Evolutionary conservation across 23 tunicate genomes (phyloP), one percentile per base, ranked within the genome.

Genomic region (Trididemnum miniatum): DNA sequence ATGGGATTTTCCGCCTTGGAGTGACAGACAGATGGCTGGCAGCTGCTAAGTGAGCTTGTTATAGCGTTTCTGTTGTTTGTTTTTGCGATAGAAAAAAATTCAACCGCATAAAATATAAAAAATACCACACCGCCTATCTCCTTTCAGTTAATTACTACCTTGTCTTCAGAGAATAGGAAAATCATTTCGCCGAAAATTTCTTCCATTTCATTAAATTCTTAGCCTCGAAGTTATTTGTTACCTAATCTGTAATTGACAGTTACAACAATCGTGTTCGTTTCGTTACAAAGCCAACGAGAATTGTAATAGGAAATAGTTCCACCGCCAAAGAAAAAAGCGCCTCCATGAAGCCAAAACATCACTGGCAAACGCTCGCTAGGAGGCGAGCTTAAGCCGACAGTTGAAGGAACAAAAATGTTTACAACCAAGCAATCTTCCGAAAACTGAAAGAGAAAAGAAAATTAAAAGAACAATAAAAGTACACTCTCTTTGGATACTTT

Each of bases 291-390:
- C 69, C 25, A 87, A 34, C 89, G 71, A n/a, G 88, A 84, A 49
- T 92, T 92, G 34, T 78, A 82, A 1, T 67, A 0, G 5, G 0
- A 5, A 24, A 0, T 0, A n/a, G 92, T 87, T 39, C 97, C 97
- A 20, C 87, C 32, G 0, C 92, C 92, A 31, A 62, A 1, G 35
- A 35, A 39, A 78, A 83, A 92, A 9, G 77, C 84, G 31, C 97
- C 97, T 32, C 97, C 97, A 49, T 92, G 92, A 4, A 92, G 79
- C 79, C 80, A 92, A 51, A 92, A 92, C 88, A 92, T 82, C 34
- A 92, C 97, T 31, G 92, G 97, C 24, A 92, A 79, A 24, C 65
- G 49, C 20, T 38, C 44, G 0, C 27, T 59, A 2, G 81, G 35
- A 0, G 83, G 79, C 12, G 83, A 0, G 39, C 35, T 59, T 32